Evolutionary conservation across 2,797 vertebrate genomes (phyloP), one percentile per base, ranked within the genome.

Genomic region (Hemibagrus guttatus): DNA sequence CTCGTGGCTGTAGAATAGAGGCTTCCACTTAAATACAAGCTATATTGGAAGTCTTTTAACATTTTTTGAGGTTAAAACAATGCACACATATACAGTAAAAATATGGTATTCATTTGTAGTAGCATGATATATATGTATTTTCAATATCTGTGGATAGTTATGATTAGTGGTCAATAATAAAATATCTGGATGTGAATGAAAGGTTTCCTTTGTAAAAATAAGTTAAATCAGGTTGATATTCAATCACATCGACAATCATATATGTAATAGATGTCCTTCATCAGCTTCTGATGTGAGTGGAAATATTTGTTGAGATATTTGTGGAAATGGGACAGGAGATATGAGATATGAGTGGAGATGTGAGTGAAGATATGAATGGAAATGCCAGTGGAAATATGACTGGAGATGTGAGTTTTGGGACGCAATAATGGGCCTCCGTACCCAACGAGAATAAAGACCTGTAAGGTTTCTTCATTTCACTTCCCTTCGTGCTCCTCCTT

Each of bases 401-500:
- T 39, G 21, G 69, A 54, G 8, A 56, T 31, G 14, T 19, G 28
- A 54, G 49, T 31, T 64, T 26, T 64, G n/a, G 82, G 68, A 35
- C 6, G 28, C 66, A 71, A n/a, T 74, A 49, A 59, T 75, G 58
- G 42, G 72, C 72, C 42, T 26, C 35, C 46, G 56, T 46, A 28
- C 39, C 17, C 54, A 35, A 42, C n/a, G n/a, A 56, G n/a, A 71
- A 28, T 26, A 26, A 81, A 84, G 19, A 75, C 31, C 69, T 84
- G 7, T 13, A 49, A 63, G 17, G 35, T 75, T 58, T 28, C 14
- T 74, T 54, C 35, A 39, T 61, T 75, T 54, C 35, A 39, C 46
- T 75, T 63, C 69, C 75, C 9, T 59, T 84, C n/a, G n/a, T 76
- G 42, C 84, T 85, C 71, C 84, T 85, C 71, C 83, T 84, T 19